phyloP scores from a whole-genome alignment of 2,797 vertebrate species.

The Pseudocheirus occidentalis region DNA sequence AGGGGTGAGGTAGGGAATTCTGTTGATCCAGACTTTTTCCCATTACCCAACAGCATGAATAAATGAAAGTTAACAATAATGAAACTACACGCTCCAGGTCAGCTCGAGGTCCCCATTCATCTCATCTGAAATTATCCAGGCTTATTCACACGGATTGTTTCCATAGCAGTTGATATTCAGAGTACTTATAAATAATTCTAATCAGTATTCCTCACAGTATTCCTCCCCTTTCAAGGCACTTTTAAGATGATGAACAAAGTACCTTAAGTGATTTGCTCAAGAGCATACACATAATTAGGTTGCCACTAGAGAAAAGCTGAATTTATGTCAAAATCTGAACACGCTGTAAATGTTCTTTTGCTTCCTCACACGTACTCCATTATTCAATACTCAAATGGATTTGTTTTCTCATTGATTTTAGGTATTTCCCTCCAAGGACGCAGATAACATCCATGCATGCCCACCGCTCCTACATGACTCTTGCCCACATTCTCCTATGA shows the following conservation, averaged over 20 bases:
- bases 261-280: conserved; percentile 24
- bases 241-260: conserved; percentile 39
- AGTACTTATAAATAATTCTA: conserved; percentile 4
- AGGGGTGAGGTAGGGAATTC: neutral
- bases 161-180: neutral
- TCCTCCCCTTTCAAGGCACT: neutral
- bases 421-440: neutral
- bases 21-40: neutral
- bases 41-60: neutral
- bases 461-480: neutral
- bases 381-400: neutral
- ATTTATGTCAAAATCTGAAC: conserved; percentile 37
- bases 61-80: neutral
- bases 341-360: conserved; percentile 6
- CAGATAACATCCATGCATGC: neutral
- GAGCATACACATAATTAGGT: conserved; percentile 22
- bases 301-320: conserved; percentile 6
- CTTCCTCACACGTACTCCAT: neutral
- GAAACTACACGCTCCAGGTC: neutral
- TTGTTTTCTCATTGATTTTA: neutral
- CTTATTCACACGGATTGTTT: conserved; percentile 26
- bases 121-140: neutral
- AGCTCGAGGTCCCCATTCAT: neutral
- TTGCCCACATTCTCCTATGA: neutral
- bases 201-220: neutral